Percentiles rank a stretch among this genome's conserved stretches.
Evolutionary conservation across 2,888 invertebrate species (phyloP).

Genomic region (Leptopterna dolabrata): DNA sequence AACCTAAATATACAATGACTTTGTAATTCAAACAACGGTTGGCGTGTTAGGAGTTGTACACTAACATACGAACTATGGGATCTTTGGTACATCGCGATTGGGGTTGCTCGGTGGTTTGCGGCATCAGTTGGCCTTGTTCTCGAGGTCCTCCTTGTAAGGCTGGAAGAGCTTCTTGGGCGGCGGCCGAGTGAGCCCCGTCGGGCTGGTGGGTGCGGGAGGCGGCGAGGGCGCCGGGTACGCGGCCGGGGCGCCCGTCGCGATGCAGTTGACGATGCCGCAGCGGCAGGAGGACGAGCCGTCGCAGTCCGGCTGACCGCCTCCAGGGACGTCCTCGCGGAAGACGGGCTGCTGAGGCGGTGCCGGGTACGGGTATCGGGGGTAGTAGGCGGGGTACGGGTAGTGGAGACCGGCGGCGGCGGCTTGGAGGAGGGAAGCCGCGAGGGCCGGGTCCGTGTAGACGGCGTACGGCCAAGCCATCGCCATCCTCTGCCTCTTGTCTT

Average conservation of each 20-base stretch:
- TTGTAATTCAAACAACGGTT: not conserved
- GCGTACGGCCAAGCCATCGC: conserved; percentile 96
- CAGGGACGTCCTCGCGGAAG: conserved; percentile 64
- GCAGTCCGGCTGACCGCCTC: conserved; percentile 59
- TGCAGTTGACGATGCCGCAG: conserved; percentile 65
- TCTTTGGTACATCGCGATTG: conserved; percentile 39
- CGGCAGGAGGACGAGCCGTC: conserved; percentile 66
- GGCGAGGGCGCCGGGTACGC: conserved; percentile 52
- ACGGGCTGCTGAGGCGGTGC: conserved; percentile 67
- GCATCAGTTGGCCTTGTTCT: conserved; percentile 37
- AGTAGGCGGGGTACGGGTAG: conserved; percentile 68
- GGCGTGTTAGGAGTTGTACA: not conserved
- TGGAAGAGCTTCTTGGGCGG: conserved; percentile 74
- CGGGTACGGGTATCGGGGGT: conserved; percentile 60
- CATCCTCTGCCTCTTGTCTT: conserved; percentile 95
- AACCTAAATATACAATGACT: not conserved
- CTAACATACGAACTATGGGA: conserved; percentile 4
- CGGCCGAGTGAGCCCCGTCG: conserved; percentile 65
- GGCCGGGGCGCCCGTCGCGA: conserved; percentile 45
- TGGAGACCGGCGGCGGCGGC: conserved; percentile 82
- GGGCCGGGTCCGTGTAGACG: conserved; percentile 92
- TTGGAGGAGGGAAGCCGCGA: conserved; percentile 92
- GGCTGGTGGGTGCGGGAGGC: conserved; percentile 66
- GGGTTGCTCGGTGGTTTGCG: not conserved
- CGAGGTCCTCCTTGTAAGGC: conserved; percentile 76